Percentiles rank a stretch among this genome's conserved stretches.
Evolutionary conservation across 2,113 vertebrate genomes (phyloP).

Genomic region (Zootoca vivipara): DNA sequence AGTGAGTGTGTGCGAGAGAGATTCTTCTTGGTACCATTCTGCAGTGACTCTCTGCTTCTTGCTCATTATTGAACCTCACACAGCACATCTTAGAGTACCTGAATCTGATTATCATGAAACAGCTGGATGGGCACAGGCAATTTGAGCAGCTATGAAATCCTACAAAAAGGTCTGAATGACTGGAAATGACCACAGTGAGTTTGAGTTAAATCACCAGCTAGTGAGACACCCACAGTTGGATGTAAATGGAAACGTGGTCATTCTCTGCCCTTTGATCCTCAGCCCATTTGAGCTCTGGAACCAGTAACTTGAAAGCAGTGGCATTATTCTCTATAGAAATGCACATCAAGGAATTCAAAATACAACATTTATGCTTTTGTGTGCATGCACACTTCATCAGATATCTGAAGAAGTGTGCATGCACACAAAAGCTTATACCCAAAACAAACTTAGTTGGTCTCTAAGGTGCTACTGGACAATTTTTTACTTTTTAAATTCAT

Average conservation of each 20-base stretch:
- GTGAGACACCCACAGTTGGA: background rate
- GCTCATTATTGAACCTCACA: background rate
- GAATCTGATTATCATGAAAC: background rate
- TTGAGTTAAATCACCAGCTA: background rate
- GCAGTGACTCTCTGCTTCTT: background rate
- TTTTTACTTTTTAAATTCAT: too few relatives aligned
- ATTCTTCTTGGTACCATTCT: background rate
- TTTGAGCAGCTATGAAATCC: background rate
- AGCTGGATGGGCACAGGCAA: background rate
- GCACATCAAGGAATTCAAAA: background rate
- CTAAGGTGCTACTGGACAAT: too few relatives aligned
- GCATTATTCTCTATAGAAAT: background rate
- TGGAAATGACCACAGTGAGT: background rate
- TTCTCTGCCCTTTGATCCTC: background rate
- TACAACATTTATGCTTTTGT: background rate
- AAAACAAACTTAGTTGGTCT: too few relatives aligned
- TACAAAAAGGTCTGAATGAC: background rate
- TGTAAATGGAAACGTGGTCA: background rate
- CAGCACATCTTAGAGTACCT: background rate
- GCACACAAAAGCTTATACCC: too few relatives aligned
- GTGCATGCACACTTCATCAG: background rate
- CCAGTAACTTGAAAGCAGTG: background rate
- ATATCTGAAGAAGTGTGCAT: too few relatives aligned
- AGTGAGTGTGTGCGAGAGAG: background rate
- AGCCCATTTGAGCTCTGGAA: background rate